Evolutionary conservation across 2,113 vertebrate species (phyloP).

Genomic region (Cyrtonyx montezumae): DNA sequence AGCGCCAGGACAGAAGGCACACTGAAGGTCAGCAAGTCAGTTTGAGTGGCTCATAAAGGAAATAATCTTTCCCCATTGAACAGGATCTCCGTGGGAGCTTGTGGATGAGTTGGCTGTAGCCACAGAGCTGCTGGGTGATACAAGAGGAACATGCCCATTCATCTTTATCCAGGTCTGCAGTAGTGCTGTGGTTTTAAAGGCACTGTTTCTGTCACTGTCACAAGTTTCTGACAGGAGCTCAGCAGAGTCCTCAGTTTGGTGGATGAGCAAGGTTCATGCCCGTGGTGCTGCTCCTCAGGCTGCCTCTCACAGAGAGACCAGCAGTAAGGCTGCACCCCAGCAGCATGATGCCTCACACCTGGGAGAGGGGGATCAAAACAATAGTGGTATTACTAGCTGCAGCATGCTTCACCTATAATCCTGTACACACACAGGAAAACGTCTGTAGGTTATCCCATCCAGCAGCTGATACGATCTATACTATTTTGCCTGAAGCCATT

Average conservation of each 20-base stretch:
- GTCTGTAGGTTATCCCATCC: neutral
- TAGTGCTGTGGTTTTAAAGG: neutral
- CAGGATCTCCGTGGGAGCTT: neutral
- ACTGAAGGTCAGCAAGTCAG: neutral
- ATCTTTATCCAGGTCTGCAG: neutral
- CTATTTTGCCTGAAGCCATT: neutral
- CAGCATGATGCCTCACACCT: neutral
- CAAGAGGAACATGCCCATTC: neutral
- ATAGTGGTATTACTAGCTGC: neutral
- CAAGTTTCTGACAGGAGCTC: neutral
- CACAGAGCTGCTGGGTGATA: fast-evolving
- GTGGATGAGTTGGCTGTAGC: neutral
- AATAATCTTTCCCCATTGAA: neutral
- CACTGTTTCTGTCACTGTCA: neutral
- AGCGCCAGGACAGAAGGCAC: neutral
- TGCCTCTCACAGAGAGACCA: fast-evolving
- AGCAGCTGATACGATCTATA: neutral
- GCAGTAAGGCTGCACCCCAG: neutral
- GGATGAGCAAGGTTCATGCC: neutral
- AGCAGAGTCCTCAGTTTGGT: neutral
- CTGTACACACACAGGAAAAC: neutral
- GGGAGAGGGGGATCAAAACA: neutral
- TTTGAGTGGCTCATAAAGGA: fast-evolving
- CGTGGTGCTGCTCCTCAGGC: neutral
- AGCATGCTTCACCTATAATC: neutral